Base-by-base conservation (phyloP, 2,797 vertebrate species). In the Clarias pachynema region DNA sequence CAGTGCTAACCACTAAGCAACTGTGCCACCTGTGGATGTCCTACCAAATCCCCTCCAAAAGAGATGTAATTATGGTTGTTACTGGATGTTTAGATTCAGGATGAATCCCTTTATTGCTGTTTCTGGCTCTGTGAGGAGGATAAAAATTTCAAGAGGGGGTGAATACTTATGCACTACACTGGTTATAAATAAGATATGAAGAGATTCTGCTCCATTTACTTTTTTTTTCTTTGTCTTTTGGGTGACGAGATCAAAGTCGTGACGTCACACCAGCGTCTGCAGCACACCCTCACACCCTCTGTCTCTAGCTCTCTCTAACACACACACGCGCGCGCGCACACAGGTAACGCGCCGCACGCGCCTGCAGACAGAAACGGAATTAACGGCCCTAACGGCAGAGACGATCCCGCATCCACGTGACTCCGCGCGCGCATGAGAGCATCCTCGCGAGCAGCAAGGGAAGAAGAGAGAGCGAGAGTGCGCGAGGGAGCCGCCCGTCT, bases 321-420 rank as follows among this genome's bases (percentile, higher is more conserved):
- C 24, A 40, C 65, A 8, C 31, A 2, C 74, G 2, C 65, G 8
- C 44, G 6, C 68, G 5, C 49, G 4, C 53, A 70, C 65, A 83
- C 91, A 90, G 90, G 89, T 87, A 87, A 89, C 59, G 77, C 85
- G 84, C 9, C 66, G 34, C 66, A 34, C 87, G 86, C 88, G 87
- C 82, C 78, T 79, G 68, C 56, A 59, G 73, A 79, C 85, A 82
- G 60, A 75, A 56, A 53, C 81, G 78, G 59, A 90, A 90, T 65
- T 29, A 80, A n/a, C 78, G 34, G 60, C 60, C 62, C n/a, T n/a
- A 20, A 65, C 37, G 62, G 26, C 14, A 26, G 24, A 22, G 10
- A 9, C 44, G 9, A 40, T 63, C 63, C 18, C 59, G 9, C 49
- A 88, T 87, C 73, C 87, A 85, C 84, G 85, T 85, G 79, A 84